These are phyloP conservation scores for Selenia dentaria DNA, from an alignment of 2,888 invertebrate genomes.

Conservation along the genomic window DNA sequence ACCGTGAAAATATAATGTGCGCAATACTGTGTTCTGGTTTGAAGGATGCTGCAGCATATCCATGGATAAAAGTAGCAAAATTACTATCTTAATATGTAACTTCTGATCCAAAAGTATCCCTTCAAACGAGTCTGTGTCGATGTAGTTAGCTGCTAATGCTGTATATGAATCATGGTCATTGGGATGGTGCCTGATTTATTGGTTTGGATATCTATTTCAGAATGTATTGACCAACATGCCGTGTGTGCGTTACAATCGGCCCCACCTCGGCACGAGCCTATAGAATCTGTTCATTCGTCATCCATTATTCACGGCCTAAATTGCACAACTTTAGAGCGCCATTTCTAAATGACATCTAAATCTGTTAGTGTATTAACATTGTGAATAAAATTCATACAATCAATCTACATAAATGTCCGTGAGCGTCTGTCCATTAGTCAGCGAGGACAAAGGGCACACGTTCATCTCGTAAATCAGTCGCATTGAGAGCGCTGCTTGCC, in stretches of 20 bases:
- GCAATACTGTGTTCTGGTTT: too few species aligned
- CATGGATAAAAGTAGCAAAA: too few species aligned
- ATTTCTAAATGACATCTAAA: slow-evolving; percentile 85
- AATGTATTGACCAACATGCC: slow-evolving; percentile 41
- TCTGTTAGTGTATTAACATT: slow-evolving; percentile 85
- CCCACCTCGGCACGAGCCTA: slow-evolving; percentile 75
- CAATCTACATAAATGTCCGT: slow-evolving; percentile 85
- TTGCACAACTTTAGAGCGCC: slow-evolving; percentile 84
- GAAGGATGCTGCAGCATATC: too few species aligned
- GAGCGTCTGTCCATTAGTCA: slow-evolving; percentile 84
- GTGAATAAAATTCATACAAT: slow-evolving; percentile 85
- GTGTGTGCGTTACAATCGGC: slow-evolving; percentile 60
- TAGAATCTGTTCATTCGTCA: slow-evolving; percentile 79
- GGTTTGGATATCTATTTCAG: slow-evolving; percentile 31
- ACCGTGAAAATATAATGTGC: too few species aligned
- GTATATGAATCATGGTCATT: slow-evolving; percentile 30
- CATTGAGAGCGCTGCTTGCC: slow-evolving; percentile 78
- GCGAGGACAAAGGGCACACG: slow-evolving; percentile 83
- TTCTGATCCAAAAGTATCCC: neutral
- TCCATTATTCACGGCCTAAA: slow-evolving; percentile 84
- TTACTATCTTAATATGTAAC: too few species aligned
- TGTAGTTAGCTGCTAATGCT: slow-evolving; percentile 23
- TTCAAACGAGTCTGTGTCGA: slow-evolving; percentile 16
- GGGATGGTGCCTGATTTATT: slow-evolving; percentile 37
- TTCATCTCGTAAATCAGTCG: slow-evolving; percentile 83